Evolutionary conservation across 2,888 invertebrate species (phyloP).

Genomic region (Copidosoma aretas): DNA sequence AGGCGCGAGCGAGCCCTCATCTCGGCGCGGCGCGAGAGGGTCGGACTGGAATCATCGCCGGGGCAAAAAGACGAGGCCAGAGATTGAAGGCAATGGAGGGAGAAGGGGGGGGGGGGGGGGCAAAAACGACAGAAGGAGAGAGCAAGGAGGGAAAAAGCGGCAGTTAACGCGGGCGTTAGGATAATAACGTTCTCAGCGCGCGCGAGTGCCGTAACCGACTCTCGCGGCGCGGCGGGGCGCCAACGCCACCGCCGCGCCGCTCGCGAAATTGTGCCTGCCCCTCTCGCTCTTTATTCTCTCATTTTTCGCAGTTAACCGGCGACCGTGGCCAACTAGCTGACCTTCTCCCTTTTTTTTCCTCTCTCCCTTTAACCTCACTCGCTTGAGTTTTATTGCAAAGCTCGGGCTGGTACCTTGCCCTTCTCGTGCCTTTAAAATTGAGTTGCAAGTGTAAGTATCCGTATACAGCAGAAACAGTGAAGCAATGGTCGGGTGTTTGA

Average conservation of each 20-base stretch:
- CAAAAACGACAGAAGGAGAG: neutral
- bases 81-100: neutral
- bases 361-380: slow-evolving; percentile 32
- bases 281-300: slow-evolving; percentile 1
- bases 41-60: neutral
- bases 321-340: slow-evolving; percentile 44
- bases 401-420: no score
- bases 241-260: slow-evolving; percentile 40
- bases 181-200: slow-evolving; percentile 52
- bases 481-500: no score
- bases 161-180: slow-evolving; percentile 49
- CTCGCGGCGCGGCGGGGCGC: slow-evolving; percentile 46
- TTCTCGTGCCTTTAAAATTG: no score
- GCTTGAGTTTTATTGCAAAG: no score
- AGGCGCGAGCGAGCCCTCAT: slow-evolving; percentile 4
- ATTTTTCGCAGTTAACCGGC: slow-evolving; percentile 46
- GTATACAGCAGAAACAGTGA: no score
- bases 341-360: slow-evolving; percentile 42
- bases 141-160: slow-evolving; percentile 27
- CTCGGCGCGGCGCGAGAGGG: no score
- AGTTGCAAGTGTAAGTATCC: no score
- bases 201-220: slow-evolving; percentile 50
- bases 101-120: neutral
- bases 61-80: slow-evolving; percentile 25
- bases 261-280: slow-evolving; percentile 42